Evolutionary conservation across 2,113 vertebrate genomes (phyloP), one percentile per base, ranked within the genome.

Genomic region (Steatornis caripensis): DNA sequence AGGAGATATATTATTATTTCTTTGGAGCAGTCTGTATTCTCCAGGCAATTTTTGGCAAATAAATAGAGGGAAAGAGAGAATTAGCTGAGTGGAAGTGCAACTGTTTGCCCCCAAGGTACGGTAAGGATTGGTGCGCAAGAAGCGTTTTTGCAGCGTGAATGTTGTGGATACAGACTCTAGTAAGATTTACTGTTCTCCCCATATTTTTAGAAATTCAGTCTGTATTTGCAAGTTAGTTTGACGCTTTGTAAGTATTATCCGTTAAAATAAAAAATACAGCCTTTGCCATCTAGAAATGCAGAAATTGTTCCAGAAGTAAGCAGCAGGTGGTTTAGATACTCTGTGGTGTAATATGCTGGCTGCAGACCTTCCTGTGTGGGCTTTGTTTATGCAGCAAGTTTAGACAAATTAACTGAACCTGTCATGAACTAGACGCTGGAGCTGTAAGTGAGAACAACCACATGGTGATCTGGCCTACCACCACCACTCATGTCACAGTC

Each of bases 371-470:
- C 61, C 84, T 94, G 81, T 91, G 87, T 37, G 91, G 91, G 81
- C 45, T 94, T 71, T 95, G 91, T 94, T 96, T 96, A 57, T 18
- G 48, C 74, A 94, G 53, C 65, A 36, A 51, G 61, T 91, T 95
- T 41, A 96, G 84, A 76, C 94, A 91, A 95, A 93, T 89, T 48
- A 84, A 23, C 21, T 69, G 84, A 84, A n/a, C 77, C 72, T 57
- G 6, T 86, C 54, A 15, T 0, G 23, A 66, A 6, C 21, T 10
- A 3, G 49, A 27, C 26, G 1, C 66, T 15, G 1, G 74, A n/a
- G 55, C 83, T 74, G 95, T 37, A 39, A 60, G 45, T 91, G 95
- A 92, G 91, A 62, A 26, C 77, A 87, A 1, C 77, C 93, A 68
- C 81, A 22, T 2, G 80, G 86, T 58, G 36, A 18, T 37, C 60